Evolutionary conservation across 2,113 vertebrate genomes (phyloP).

Genomic region (Puntigrus tetrazona): DNA sequence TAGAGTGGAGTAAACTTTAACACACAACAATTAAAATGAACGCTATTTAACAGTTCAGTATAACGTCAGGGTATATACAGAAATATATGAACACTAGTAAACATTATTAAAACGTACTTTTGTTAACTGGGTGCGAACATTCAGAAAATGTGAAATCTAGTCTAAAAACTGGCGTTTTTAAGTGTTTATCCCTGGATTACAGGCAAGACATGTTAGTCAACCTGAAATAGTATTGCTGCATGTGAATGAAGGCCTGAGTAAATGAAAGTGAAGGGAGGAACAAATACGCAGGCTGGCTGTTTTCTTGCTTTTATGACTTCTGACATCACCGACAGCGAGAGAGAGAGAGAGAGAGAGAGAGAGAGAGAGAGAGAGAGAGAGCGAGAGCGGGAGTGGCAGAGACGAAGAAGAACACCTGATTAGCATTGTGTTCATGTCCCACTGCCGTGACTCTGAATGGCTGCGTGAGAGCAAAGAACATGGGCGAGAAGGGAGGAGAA

Average conservation of each 20-base stretch:
- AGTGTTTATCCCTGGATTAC: slow-evolving; percentile 48
- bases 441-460: slow-evolving; percentile 66
- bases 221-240: slow-evolving; percentile 41
- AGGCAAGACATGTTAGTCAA: slow-evolving; percentile 34
- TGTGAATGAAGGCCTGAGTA: slow-evolving; percentile 39
- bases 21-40: too few species aligned
- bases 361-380: too few species aligned
- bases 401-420: slow-evolving; percentile 62
- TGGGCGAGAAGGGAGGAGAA: slow-evolving; percentile 18
- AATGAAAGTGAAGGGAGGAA: slow-evolving; percentile 41
- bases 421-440: slow-evolving; percentile 76
- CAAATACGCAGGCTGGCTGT: slow-evolving; percentile 32
- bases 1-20: too few species aligned
- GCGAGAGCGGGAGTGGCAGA: slow-evolving; percentile 24
- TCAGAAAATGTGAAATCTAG: neutral
- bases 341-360: neutral
- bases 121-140: neutral
- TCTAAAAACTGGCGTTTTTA: slow-evolving; percentile 25
- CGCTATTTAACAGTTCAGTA: too few species aligned
- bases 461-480: slow-evolving; percentile 40
- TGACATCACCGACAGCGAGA: slow-evolving; percentile 54
- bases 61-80: too few species aligned
- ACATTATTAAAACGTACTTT: too few species aligned
- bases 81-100: too few species aligned
- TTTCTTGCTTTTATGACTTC: slow-evolving; percentile 58